These are phyloP conservation scores for Eciton burchellii DNA, from an alignment of 1,140 invertebrate genomes.

Conservation along the genomic window DNA sequence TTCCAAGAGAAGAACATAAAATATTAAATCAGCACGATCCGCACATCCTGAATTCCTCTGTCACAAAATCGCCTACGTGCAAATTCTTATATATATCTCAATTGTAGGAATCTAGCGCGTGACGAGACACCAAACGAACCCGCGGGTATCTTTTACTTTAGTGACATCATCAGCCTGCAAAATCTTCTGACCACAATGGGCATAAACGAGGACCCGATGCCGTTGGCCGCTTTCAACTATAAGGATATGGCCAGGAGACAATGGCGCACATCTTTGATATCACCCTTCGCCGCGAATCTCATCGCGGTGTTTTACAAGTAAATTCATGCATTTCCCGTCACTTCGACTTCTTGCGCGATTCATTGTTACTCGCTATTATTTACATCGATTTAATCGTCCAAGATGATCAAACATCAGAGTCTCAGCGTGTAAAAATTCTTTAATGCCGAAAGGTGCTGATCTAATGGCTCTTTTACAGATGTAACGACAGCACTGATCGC, in stretches of 20 bases:
- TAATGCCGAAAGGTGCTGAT: background rate
- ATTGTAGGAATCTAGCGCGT: constrained; percentile 75
- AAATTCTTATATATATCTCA: background rate
- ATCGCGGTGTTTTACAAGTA: constrained; percentile 91
- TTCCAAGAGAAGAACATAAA: too few species aligned
- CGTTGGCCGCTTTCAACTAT: constrained; percentile 90
- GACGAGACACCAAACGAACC: constrained; percentile 79
- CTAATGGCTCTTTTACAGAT: constrained; percentile 75
- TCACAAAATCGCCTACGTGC: too few species aligned
- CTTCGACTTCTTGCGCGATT: background rate
- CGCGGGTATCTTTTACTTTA: constrained; percentile 90
- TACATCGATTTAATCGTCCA: background rate
- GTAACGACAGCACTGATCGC: constrained; percentile 73
- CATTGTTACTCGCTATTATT: background rate
- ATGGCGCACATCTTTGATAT: constrained; percentile 90
- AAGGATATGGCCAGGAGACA: constrained; percentile 86
- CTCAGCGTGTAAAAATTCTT: background rate
- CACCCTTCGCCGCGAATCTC: constrained; percentile 92
- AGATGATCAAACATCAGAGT: background rate
- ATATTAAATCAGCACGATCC: too few species aligned
- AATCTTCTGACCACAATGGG: constrained; percentile 89
- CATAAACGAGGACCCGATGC: constrained; percentile 88
- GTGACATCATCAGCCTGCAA: constrained; percentile 89
- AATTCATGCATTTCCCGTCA: constrained; percentile 60
- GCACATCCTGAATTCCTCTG: too few species aligned